These are phyloP conservation scores for Congeria kusceri DNA, from an alignment of 2,888 invertebrate species.

Conservation along the genomic window DNA sequence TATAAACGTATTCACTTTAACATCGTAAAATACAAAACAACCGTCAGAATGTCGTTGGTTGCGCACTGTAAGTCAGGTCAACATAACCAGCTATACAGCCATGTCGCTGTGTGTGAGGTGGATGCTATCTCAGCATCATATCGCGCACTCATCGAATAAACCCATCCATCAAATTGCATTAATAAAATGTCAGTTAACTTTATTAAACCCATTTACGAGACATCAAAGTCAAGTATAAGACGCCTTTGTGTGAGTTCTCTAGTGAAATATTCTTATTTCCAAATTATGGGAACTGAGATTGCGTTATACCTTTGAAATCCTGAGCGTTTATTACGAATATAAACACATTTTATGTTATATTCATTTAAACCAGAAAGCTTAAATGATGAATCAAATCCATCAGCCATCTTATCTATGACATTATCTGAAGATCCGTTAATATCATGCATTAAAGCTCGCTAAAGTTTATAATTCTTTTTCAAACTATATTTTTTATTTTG, in stretches of 20 bases:
- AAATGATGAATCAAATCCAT: constrained; percentile 30
- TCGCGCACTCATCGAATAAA: not conserved
- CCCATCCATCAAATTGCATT: constrained; percentile 10
- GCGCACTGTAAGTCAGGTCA: not conserved
- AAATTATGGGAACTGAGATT: constrained; percentile 51
- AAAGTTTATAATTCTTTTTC: no score
- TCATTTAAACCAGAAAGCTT: constrained; percentile 29
- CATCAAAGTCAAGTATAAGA: constrained; percentile 6
- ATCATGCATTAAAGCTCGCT: no score
- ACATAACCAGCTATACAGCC: constrained; percentile 13
- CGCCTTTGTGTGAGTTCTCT: constrained; percentile 42
- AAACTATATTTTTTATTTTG: no score
- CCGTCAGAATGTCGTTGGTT: no score
- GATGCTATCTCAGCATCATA: not conserved
- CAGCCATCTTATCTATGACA: constrained; percentile 16
- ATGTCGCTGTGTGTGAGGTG: not conserved
- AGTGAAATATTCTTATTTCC: constrained; percentile 43
- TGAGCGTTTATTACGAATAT: constrained; percentile 28
- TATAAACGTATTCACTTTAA: no score
- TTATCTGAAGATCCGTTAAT: constrained; percentile 12
- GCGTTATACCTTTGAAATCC: constrained; percentile 41
- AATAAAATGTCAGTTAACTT: constrained; percentile 3
- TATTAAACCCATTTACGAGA: constrained; percentile 6
- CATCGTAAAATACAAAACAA: no score
- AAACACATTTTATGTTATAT: constrained; percentile 37